Evolutionary conservation across 2,888 invertebrate genomes (phyloP), one percentile per base, ranked within the genome.

Genomic region (Pyrrhosoma nymphula): DNA sequence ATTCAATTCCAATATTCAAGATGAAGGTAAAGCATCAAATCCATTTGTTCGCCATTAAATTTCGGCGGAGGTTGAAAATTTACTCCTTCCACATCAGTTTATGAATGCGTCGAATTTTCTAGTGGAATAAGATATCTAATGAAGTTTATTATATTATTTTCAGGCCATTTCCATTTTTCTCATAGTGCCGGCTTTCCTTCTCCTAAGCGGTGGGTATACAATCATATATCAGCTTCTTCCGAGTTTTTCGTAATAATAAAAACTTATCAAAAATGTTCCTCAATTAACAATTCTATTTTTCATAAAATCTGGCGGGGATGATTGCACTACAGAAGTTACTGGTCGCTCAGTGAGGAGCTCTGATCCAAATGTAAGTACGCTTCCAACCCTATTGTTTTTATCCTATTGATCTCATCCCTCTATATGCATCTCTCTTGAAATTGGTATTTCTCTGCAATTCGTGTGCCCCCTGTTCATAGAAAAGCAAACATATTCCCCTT

Each of bases 301-400:
- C 82, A 82, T 82, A 18, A 30, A 35, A 23, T 35, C 30, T 3
- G 30, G 16, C 35, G 82, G 30, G 35, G 0, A 35, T 82, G n/a
- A 0, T 82, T 18, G 16, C 82, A 18, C 26, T 14, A 35, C 23
- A 82, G 82, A 3, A 14, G 82, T 18, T 30, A 26, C 82, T 35
- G 82, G 16, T 35, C 82, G 82, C 82, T 14, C 14, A 14, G 82
- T 82, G 82, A 82, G 82, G n/a, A 82, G 35, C 18, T 82, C 82
- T 82, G 82, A 82, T 35, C 82, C 82, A 30, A 82, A 82, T 82
- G 82, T 82, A 82, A 82, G 82, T 82, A 82, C 35, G 60, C 16
- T 20, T 60, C 18, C 18, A 60, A 1, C 60, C 10, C 60, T 10
- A 60, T 20, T 1, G 60, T 60, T 60, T 60, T 60, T 12, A 60